Percentiles rank a stretch among this genome's conserved stretches.
phyloP scores from a whole-genome alignment of 2,888 invertebrate species.

The Rotaria sp. region DNA sequence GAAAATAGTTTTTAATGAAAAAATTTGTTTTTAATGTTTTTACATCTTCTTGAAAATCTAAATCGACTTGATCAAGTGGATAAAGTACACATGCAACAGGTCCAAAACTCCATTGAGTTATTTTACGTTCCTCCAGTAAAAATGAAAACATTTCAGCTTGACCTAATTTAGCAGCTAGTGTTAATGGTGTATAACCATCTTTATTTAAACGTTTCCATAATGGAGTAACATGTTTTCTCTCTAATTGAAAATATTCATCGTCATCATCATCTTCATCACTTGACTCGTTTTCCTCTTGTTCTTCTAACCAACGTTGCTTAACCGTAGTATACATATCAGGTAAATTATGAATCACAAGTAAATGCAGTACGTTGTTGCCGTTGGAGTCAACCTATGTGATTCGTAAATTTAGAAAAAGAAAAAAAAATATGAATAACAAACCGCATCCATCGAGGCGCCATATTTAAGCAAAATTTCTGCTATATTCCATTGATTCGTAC shows the following conservation, averaged over 20 bases:
- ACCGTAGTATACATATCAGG: not conserved
- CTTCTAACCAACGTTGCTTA: not conserved
- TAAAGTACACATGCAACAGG: conserved; percentile 91
- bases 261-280: not conserved
- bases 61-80: conserved; percentile 76
- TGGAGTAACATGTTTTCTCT: not conserved
- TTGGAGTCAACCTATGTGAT: not conserved
- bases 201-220: conserved; percentile 57
- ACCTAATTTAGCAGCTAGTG: conserved; percentile 82
- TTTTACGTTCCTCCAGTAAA: conserved; percentile 85
- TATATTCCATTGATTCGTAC: conserved; percentile 26
- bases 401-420: too few species aligned
- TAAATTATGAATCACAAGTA: conserved; percentile 16
- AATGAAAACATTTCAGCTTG: conserved; percentile 88
- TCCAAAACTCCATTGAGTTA: conserved; percentile 93
- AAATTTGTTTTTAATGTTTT: too few species aligned
- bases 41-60: not conserved
- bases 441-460: not conserved
- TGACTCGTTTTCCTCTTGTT: not conserved
- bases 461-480: conserved; percentile 3
- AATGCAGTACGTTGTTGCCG: not conserved
- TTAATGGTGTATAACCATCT: conserved; percentile 79
- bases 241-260: accelerated
- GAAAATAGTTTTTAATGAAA: not conserved
- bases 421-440: not conserved